Percentiles rank a stretch among this genome's conserved stretches.
These are phyloP conservation scores for Agrypnus murinus DNA, from an alignment of 2,888 invertebrate genomes.

Conservation along the genomic window DNA sequence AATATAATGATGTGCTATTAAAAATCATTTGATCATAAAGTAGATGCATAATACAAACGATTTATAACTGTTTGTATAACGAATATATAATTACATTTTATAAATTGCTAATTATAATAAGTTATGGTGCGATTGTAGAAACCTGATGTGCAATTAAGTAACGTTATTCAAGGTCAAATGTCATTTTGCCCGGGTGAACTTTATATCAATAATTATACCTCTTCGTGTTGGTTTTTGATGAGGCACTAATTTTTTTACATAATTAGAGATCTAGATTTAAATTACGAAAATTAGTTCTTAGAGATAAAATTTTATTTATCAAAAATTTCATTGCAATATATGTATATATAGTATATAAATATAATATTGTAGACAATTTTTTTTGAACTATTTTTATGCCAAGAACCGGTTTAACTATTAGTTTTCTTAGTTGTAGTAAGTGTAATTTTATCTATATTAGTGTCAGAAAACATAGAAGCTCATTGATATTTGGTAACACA, in stretches of 20 bases:
- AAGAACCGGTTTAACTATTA: constrained; percentile 38
- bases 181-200: constrained; percentile 38
- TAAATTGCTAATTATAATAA: constrained; percentile 55
- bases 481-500: constrained; percentile 32
- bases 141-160: constrained; percentile 53
- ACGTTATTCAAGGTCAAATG: constrained; percentile 53
- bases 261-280: no score
- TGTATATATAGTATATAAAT: no score
- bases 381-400: constrained; percentile 23
- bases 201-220: constrained; percentile 37
- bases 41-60: constrained; percentile 43
- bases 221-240: no score
- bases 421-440: constrained; percentile 35
- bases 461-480: constrained; percentile 41
- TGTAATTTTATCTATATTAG: constrained; percentile 42
- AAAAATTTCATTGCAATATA: no score
- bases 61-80: constrained; percentile 50
- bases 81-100: constrained; percentile 54
- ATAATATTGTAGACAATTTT: constrained; percentile 27
- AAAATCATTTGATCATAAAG: constrained; percentile 44
- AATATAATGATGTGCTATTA: constrained; percentile 46
- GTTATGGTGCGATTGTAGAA: constrained; percentile 51
- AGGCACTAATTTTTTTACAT: no score
- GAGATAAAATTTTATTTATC: no score
- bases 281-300: no score